phyloP scores from a whole-genome alignment of 2,888 invertebrate species.

The Lymantria monacha region DNA sequence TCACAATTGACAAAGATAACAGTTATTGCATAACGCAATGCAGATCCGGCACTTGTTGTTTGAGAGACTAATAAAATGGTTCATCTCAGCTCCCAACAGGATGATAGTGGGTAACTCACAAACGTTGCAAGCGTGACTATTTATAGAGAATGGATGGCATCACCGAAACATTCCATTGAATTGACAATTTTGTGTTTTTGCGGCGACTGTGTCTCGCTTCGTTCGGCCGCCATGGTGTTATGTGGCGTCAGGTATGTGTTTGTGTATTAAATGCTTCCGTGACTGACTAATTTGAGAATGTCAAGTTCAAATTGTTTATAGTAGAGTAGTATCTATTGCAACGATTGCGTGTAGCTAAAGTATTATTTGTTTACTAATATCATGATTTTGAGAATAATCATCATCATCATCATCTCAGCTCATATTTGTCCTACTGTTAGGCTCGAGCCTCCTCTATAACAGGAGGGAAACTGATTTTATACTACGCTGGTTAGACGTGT shows the following conservation, averaged over 20 bases:
- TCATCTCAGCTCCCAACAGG: slow-evolving; percentile 58
- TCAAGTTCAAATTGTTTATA: slow-evolving; percentile 21
- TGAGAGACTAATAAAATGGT: slow-evolving; percentile 47
- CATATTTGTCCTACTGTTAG: too few species aligned
- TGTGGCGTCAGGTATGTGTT: slow-evolving; percentile 17
- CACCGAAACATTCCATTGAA: slow-evolving; percentile 61
- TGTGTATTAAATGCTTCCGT: slow-evolving; percentile 20
- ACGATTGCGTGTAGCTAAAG: too few species aligned
- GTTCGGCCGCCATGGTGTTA: slow-evolving; percentile 13
- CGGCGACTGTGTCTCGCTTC: slow-evolving; percentile 35
- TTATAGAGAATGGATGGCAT: slow-evolving; percentile 67
- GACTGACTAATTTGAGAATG: slow-evolving; percentile 22
- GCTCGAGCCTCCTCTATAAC: too few species aligned
- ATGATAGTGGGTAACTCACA: slow-evolving; percentile 60
- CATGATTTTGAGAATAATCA: too few species aligned
- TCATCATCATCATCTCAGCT: too few species aligned
- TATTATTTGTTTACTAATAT: too few species aligned
- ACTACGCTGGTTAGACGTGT: too few species aligned
- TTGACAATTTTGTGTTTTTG: slow-evolving; percentile 51
- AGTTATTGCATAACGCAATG: slow-evolving; percentile 33
- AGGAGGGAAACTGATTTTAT: too few species aligned
- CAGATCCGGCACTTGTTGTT: slow-evolving; percentile 38
- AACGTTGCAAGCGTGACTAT: slow-evolving; percentile 61
- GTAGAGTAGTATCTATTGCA: not conserved
- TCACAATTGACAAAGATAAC: too few species aligned